A percentile compares a stretch with the other conserved stretches of the same genome.
These are phyloP conservation scores for Piscicola geometra DNA, from an alignment of 2,888 invertebrate species.

Conservation along the genomic window DNA sequence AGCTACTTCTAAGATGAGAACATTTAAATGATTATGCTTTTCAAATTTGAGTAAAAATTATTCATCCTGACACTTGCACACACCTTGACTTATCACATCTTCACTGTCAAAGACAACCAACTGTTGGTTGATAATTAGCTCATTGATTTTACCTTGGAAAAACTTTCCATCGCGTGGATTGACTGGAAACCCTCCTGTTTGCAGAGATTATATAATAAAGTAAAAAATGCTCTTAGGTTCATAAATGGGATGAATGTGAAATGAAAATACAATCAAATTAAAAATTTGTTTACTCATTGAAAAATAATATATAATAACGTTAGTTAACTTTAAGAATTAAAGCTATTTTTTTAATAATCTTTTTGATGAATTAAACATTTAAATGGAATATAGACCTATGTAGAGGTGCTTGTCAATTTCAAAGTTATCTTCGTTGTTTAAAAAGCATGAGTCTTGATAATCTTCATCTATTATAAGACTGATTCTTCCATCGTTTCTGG, in stretches of 20 bases:
- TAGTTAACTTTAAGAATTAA: no score
- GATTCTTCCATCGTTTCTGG: neutral
- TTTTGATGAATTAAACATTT: no score
- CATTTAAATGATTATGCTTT: no score
- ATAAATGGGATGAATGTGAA: no score
- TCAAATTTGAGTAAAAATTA: no score
- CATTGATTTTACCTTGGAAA: neutral
- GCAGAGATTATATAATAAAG: no score
- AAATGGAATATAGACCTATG: neutral
- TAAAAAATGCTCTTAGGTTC: no score
- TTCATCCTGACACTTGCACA: neutral
- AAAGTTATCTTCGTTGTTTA: neutral
- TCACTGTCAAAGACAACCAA: neutral
- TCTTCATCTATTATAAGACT: neutral
- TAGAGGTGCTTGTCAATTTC: neutral
- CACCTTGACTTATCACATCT: neutral
- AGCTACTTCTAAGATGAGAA: no score
- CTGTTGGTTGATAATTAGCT: neutral
- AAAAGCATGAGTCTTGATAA: neutral
- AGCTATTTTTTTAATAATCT: no score
- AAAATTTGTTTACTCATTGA: no score
- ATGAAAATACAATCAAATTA: no score
- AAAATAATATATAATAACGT: no score
- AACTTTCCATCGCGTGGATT: neutral
- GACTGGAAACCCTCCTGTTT: constrained; percentile 7